phyloP scores from a whole-genome alignment of 2,113 vertebrate genomes.

The Camelus dromedarius region DNA sequence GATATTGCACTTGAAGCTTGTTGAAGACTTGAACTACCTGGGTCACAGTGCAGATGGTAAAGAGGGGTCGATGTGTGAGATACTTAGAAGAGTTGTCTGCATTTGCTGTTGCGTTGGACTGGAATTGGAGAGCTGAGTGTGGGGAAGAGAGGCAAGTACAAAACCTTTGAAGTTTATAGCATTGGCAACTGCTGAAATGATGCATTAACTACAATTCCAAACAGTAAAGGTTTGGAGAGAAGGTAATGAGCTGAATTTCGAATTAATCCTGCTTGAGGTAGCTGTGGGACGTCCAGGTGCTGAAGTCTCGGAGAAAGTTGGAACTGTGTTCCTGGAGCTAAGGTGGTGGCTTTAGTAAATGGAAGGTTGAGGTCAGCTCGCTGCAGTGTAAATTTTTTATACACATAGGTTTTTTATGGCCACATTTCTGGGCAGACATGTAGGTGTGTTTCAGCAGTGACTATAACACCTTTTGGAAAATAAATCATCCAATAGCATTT shows the following conservation, averaged over 20 bases:
- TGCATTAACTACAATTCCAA: conserved; percentile 21
- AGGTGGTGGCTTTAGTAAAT: conserved; percentile 60
- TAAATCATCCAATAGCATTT: conserved; percentile 81
- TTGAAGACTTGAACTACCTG: background rate
- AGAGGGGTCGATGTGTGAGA: background rate
- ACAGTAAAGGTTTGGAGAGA: background rate
- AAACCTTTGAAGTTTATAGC: conserved; percentile 16
- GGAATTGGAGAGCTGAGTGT: background rate
- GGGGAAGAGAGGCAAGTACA: background rate
- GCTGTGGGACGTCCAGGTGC: conserved; percentile 1
- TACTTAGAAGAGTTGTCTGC: background rate
- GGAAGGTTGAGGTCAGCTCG: conserved; percentile 63
- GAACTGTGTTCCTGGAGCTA: conserved; percentile 37
- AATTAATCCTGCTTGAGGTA: background rate
- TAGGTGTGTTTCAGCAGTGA: conserved; percentile 73
- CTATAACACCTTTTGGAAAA: conserved; percentile 74
- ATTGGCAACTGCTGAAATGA: conserved; percentile 22
- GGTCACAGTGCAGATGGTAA: background rate
- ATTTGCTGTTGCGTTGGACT: background rate
- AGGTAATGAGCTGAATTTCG: conserved; percentile 17
- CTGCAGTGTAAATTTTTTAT: conserved; percentile 77
- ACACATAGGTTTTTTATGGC: conserved; percentile 70
- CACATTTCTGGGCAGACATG: conserved; percentile 70
- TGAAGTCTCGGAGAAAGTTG: background rate
- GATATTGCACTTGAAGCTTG: background rate